phyloP scores from a whole-genome alignment of 2,888 invertebrate species.

The Cerastis rubricosa region DNA sequence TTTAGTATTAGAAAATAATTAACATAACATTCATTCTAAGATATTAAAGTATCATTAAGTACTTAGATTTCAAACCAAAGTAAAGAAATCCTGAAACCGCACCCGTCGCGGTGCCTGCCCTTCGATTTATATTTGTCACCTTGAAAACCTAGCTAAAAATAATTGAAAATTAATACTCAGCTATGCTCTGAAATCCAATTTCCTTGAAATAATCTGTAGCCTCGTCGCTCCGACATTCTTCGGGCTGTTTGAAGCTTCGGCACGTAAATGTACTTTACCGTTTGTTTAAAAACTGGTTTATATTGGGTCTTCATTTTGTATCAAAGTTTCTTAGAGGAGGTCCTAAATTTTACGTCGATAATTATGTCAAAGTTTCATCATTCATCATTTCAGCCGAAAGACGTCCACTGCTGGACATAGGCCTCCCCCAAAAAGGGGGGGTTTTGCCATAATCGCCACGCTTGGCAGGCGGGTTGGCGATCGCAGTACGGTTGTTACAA shows the following conservation, averaged over 20 bases:
- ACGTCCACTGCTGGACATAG: no score
- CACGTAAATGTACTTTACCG: constrained; percentile 34
- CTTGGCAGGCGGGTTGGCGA: no score
- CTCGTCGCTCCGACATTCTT: constrained; percentile 16
- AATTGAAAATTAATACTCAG: constrained; percentile 52
- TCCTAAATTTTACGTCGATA: background rate
- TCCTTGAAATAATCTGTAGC: constrained; percentile 48
- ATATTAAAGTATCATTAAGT: no score
- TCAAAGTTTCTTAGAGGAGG: background rate
- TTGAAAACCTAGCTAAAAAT: constrained; percentile 36
- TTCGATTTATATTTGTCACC: constrained; percentile 38
- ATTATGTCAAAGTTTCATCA: background rate
- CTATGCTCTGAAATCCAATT: constrained; percentile 51
- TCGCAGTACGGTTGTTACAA: no score
- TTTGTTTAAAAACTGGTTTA: constrained; percentile 11
- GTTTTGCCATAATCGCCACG: no score
- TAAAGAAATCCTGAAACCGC: background rate
- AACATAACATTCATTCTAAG: no score
- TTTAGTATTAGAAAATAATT: no score
- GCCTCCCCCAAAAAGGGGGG: no score
- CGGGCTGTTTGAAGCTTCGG: constrained; percentile 15
- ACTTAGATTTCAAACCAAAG: background rate
- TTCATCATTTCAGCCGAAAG: no score
- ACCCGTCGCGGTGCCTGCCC: background rate
- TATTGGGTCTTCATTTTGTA: background rate